Conservation (phyloP, 2,888 invertebrate species). For the Anthophora plumipes region DNA sequence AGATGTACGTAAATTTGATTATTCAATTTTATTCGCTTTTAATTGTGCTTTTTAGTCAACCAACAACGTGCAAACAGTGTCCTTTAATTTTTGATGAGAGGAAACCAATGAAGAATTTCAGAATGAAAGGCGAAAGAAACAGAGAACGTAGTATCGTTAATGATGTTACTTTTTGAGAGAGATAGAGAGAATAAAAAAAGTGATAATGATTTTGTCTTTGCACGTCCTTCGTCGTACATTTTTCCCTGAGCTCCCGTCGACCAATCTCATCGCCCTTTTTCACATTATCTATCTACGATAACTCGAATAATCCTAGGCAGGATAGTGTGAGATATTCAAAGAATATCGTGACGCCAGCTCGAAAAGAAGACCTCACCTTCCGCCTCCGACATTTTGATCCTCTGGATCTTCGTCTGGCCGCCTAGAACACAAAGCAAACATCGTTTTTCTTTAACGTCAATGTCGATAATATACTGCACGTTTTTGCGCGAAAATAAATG, state of each 20-base stretch:
- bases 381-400: conserved; percentile 80
- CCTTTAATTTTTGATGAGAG: not conserved
- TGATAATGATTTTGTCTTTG: not conserved
- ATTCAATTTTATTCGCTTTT: not conserved
- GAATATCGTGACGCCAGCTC: conserved; percentile 62
- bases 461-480: not conserved
- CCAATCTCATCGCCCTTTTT: conserved; percentile 48
- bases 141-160: conserved; percentile 34
- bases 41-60: conserved; percentile 28
- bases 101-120: not conserved
- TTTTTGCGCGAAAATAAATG: conserved; percentile 1
- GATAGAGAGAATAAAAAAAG: not conserved
- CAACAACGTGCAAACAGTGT: conserved; percentile 36
- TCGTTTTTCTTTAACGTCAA: conserved; percentile 12
- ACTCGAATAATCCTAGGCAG: conserved; percentile 57
- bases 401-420: conserved; percentile 66
- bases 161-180: conserved; percentile 33
- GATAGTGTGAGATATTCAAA: conserved; percentile 54
- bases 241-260: conserved; percentile 57
- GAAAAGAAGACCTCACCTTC: conserved; percentile 78
- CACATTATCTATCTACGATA: conserved; percentile 65
- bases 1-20: conserved; percentile 5
- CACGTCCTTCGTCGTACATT: conserved; percentile 53
- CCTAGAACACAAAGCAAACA: conserved; percentile 69
- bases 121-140: conserved; percentile 15